These are phyloP conservation scores for Canis aureus DNA, from an alignment of 2,113 vertebrate species.

Conservation along the genomic window DNA sequence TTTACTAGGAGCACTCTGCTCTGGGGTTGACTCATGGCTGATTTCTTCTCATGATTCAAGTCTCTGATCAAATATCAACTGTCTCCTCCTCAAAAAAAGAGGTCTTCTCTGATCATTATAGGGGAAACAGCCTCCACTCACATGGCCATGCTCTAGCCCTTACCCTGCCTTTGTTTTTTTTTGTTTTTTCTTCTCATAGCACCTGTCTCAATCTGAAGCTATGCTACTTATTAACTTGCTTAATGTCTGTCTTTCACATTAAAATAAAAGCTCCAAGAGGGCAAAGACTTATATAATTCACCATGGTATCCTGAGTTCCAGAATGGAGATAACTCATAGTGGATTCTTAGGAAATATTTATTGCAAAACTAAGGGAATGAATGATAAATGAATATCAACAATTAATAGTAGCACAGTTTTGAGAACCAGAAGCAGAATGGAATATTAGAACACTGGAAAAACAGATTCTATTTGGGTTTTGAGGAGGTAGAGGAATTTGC, in stretches of 20 bases:
- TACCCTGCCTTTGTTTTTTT: not conserved
- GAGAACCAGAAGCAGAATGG: not conserved
- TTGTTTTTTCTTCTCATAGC: not conserved
- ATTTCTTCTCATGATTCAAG: conserved; percentile 35
- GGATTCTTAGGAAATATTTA: not conserved
- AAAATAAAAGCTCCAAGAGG: not conserved
- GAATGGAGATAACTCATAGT: not conserved
- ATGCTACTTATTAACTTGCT: not conserved
- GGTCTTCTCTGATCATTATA: not conserved
- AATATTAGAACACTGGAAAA: not conserved
- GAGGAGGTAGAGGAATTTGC: not conserved
- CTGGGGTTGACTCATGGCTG: not conserved
- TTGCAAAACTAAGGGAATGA: conserved; percentile 10
- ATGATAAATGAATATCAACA: not conserved
- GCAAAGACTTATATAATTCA: not conserved
- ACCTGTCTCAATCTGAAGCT: not conserved
- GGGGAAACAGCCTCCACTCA: not conserved
- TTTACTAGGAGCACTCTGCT: not conserved
- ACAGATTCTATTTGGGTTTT: not conserved
- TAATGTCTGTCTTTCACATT: not conserved
- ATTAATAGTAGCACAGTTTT: conserved; percentile 12
- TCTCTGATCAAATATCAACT: conserved; percentile 21
- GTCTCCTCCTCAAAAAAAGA: not conserved
- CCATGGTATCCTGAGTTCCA: not conserved
- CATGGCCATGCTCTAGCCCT: not conserved